Evolutionary conservation across 2,113 vertebrate species (phyloP), one percentile per base, ranked within the genome.

Genomic region (Halichoerus grypus): DNA sequence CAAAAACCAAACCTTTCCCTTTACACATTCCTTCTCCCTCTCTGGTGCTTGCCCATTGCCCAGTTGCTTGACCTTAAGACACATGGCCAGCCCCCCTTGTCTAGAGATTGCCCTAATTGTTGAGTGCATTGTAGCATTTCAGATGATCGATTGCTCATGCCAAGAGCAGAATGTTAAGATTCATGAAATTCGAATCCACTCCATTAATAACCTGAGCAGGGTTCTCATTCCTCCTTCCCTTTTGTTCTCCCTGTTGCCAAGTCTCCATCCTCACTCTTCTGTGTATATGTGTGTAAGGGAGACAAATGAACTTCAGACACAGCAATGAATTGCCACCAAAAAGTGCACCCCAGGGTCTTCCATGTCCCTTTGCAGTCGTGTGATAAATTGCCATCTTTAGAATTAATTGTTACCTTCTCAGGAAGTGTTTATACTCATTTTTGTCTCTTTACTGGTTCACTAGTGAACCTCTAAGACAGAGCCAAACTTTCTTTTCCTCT

Each of bases 391-490:
- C 21, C 65, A 65, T 92, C 91, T 97, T 96, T 86, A 53, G 79
- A 97, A 97, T 89, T 94, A 96, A 74, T 95, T 97, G 84, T 94
- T 98, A 69, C 89, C 72, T 67, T 98, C 91, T 81, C 26, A 83
- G 51, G 14, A 94, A 91, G 65, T 53, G 39, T 94, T 97, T 96
- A 49, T 77, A 76, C 55, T 93, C 65, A 65, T 82, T 97, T 97
- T 97, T 49, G 2, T 85, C 74, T 97, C 59, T 33, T 89, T 49
- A 14, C 15, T 81, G n/a, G 51, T 49, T 83, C 91, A 91, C 91
- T 65, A 28, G 16, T 19, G 28, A 85, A 91, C 31, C 67, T 96
- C 69, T 92, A 79, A 95, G 49, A 84, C 11, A 49, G 19, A 88
- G 57, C 80, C 49, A 59, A 49, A 57, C 5, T 67, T 22, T 83